Conservation (phyloP, 2,888 invertebrate species). For the Leptinotarsa haldemani region DNA sequence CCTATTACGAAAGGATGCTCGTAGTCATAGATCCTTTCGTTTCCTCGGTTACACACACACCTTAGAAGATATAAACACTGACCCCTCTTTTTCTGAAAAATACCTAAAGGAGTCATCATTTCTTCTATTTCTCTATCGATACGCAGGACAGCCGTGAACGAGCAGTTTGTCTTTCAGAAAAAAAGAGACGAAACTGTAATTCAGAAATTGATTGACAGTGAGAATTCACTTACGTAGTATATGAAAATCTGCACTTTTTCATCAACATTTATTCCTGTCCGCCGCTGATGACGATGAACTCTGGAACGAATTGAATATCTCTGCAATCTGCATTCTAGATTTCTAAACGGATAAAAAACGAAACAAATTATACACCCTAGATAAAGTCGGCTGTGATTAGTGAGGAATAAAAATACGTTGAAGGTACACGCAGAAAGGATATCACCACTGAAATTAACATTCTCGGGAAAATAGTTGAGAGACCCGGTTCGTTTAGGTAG, state of each 20-base stretch:
- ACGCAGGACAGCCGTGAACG: no score
- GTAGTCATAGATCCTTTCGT: no score
- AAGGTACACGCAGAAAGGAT: background rate
- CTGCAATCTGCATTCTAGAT: background rate
- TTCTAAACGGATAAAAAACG: background rate
- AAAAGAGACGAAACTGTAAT: background rate
- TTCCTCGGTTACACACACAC: no score
- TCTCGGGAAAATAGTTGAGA: background rate
- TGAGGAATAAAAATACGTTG: background rate
- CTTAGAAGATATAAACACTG: no score
- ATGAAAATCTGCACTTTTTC: background rate
- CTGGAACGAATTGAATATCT: background rate
- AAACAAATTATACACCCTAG: conserved; percentile 5
- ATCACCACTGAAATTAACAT: conserved; percentile 11
- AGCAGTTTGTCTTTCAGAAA: background rate
- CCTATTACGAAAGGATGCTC: no score
- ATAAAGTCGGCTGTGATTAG: conserved; percentile 11
- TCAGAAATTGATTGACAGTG: no score
- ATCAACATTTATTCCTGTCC: background rate
- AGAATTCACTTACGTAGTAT: background rate
- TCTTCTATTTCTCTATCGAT: no score
- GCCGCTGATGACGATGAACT: background rate
- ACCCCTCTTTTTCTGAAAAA: no score
- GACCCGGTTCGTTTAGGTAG: background rate
- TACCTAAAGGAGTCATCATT: no score